phyloP scores from a whole-genome alignment of 2,113 vertebrate genomes.

The Sitta europaea region DNA sequence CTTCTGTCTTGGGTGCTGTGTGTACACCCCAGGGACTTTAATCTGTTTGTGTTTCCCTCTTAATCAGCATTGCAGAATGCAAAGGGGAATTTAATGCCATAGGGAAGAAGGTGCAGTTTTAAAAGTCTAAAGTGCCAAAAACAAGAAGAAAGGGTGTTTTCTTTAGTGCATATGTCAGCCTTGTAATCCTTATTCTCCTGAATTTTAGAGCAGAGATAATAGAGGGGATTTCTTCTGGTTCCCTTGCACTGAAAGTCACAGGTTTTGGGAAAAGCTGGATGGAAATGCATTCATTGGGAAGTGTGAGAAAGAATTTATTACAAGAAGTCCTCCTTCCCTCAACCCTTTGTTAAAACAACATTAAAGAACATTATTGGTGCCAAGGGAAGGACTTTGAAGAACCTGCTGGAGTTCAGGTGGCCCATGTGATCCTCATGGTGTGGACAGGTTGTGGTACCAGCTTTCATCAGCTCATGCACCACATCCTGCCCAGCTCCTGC shows the following conservation, averaged over 20 bases:
- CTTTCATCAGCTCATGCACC: not conserved
- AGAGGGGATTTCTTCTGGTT: not conserved
- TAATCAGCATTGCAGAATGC: not conserved
- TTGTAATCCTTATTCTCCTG: not conserved
- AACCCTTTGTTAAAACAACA: not conserved
- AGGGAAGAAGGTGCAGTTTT: not conserved
- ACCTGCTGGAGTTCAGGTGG: not conserved
- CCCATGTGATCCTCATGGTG: not conserved
- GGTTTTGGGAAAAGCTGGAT: not conserved
- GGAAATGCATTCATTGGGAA: not conserved
- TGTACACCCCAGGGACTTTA: not conserved
- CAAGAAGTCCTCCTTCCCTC: not conserved
- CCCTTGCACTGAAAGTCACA: not conserved
- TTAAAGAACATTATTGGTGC: not conserved
- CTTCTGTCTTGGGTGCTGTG: not conserved
- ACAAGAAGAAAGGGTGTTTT: not conserved
- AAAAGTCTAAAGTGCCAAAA: not conserved
- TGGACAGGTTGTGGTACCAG: accelerated
- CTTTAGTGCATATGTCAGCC: not conserved
- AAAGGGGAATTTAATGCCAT: not conserved
- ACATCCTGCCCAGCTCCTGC: not conserved
- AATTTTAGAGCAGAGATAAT: not conserved
- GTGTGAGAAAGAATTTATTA: not conserved
- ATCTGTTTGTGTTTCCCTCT: not conserved
- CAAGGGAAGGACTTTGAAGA: not conserved